Evolutionary conservation across 2,888 invertebrate genomes (phyloP), one percentile per base, ranked within the genome.

Genomic region (Peribatodes rhomboidaria): DNA sequence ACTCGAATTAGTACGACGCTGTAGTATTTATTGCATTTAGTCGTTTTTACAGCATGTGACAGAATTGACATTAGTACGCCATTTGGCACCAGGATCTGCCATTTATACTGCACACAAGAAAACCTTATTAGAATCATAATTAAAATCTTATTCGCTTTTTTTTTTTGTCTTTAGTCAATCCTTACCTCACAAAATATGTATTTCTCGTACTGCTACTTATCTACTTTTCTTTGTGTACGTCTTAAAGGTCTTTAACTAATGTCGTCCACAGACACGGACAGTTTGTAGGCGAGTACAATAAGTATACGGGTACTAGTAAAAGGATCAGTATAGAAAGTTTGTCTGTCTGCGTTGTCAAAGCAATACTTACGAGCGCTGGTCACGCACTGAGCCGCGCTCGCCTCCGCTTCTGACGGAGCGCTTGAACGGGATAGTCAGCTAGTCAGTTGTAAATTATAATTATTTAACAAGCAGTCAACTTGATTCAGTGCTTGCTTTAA

Each of bases 341-440:
- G 74, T 78, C 75, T 74, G 76, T 78, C 76, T 75, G 71, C 70
- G 74, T 79, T 79, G 81, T 83, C 83, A 82, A 83, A 83, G 85
- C 77, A 81, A 83, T 85, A 83, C 79, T 85, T 84, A 82, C 73
- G 78, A 63, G 76, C 76, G 65, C 83, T 69, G 73, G 85, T 81
- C 85, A 83, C 83, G 85, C 83, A 75, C 79, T 65, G 63, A 73
- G 74, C 72, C 72, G 72, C 73, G 69, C 73, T 69, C 61, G 61
- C 72, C 20, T 53, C 70, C 72, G 55, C 76, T 70, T 72, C 65
- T 68, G 65, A 49, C 61, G 6, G 59, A 68, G 79, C 75, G 70
- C 80, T 80, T 37, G 65, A 69, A 49, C 47, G 1, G 8, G 16
- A 31, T 1, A 49, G 47, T 49, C 14, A 0, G n/a, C 6, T 46